These are phyloP conservation scores for Tiliacea aurago DNA, from an alignment of 2,888 invertebrate genomes.

Conservation along the genomic window DNA sequence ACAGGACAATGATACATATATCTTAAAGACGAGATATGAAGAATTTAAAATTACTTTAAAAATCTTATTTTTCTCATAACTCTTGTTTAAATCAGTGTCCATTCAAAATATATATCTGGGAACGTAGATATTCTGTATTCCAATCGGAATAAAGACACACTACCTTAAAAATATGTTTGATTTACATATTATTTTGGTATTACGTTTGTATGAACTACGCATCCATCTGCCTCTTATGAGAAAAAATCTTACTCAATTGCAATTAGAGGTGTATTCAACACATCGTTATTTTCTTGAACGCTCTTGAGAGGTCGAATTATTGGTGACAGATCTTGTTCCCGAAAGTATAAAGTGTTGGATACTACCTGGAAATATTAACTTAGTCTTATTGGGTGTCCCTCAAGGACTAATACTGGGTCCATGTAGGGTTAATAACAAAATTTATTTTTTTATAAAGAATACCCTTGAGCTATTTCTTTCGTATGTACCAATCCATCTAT, in stretches of 20 bases:
- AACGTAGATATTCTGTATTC: no score
- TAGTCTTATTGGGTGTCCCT: background rate
- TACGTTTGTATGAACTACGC: no score
- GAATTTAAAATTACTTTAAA: no score
- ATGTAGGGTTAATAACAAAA: background rate
- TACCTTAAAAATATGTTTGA: no score
- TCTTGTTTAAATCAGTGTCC: no score
- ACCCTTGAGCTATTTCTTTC: conserved; percentile 73
- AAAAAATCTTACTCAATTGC: conserved; percentile 76
- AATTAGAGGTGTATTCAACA: conserved; percentile 69
- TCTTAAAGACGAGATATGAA: no score
- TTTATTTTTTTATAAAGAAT: conserved; percentile 9
- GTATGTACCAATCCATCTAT: conserved; percentile 77
- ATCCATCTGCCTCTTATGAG: no score
- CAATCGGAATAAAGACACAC: no score
- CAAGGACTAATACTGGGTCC: background rate
- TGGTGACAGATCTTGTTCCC: conserved; percentile 79
- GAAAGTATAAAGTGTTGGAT: conserved; percentile 72
- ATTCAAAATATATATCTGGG: no score
- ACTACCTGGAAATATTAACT: conserved; percentile 69
- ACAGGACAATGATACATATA: no score
- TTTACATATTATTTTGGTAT: no score
- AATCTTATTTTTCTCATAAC: no score
- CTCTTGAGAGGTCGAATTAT: conserved; percentile 64
- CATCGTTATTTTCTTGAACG: conserved; percentile 65